Base-by-base conservation (phyloP, 2,113 vertebrate genomes). In the Conger conger region DNA sequence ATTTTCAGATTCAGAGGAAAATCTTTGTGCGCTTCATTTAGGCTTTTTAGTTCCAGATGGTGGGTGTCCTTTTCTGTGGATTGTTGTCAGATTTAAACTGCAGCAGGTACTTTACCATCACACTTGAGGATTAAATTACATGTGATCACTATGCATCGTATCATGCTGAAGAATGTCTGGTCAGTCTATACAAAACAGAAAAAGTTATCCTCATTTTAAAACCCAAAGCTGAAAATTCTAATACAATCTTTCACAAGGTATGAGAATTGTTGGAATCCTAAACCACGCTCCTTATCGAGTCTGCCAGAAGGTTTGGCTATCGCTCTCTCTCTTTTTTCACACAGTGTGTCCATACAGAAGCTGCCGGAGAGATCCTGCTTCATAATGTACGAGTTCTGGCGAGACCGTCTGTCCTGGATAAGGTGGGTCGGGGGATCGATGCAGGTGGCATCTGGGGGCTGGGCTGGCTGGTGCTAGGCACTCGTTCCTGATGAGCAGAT, bases 351-450 rank as follows among this genome's bases (percentile, higher is more conserved):
- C 0, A 89, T 96, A 90, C 97, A 97, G 94, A 97, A 97, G 94
- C 93, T 96, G 91, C 91, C 90, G 0, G 96, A 95, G 76, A 95
- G 96, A 86, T 92, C 93, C 87, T 96, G 95, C 93, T 98, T 97
- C 93, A 96, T 96, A 91, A 94, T 99, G 5, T 97, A 97, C 36
- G 97, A 99, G 92, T 97, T 98, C 93, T 99, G 98, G 97, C 95
- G 94, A 92, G 96, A 98, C 8, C 96, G 96, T 82, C 91, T 96
- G 87, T 97, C 98, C n/a, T 99, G 98, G 98, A 97, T 96, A 93
- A 98, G 97, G 98, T 99, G 91, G 84, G 85, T 92, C 1, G 79
- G 63, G 54, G 80, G 20, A 9, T 40, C 27, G 20, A 40, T 33
- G 17, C 30, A 53, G 82, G 40, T 68, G 42, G 68, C 30, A 57